A percentile compares a stretch with the other conserved stretches of the same genome.
phyloP scores from a whole-genome alignment of 2,888 invertebrate species.

The Tachystola acroxantha region DNA sequence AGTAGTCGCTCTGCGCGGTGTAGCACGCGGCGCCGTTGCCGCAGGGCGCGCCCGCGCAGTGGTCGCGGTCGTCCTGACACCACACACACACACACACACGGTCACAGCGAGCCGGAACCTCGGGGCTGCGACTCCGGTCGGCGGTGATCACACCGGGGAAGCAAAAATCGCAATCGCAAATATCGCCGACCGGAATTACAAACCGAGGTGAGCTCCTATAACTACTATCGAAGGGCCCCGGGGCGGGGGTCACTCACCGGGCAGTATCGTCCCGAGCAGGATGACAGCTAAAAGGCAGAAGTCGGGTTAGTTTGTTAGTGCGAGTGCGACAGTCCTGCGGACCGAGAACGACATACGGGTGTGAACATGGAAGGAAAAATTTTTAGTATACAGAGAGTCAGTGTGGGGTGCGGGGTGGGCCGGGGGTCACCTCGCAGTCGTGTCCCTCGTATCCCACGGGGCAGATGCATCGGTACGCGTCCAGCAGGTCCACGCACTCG shows the following conservation, averaged over 20 bases:
- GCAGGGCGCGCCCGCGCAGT: slow-evolving; percentile 93
- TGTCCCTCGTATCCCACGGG: slow-evolving; percentile 92
- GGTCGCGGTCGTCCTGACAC: slow-evolving; percentile 88
- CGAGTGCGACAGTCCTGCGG: slow-evolving; percentile 19
- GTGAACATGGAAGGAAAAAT: slow-evolving; percentile 2
- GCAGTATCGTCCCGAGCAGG: slow-evolving; percentile 66
- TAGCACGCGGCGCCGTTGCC: slow-evolving; percentile 91
- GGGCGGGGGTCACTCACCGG: slow-evolving; percentile 49
- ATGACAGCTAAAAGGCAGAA: slow-evolving; percentile 68
- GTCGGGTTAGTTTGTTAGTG: slow-evolving; percentile 57
- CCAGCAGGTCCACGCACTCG: slow-evolving; percentile 91
- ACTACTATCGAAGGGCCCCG: too few species aligned
- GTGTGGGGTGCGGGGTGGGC: slow-evolving; percentile 11
- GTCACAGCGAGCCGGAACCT: background rate
- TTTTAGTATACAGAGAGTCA: slow-evolving; percentile 10
- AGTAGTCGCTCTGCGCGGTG: slow-evolving; percentile 92
- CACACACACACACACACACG: background rate
- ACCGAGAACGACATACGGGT: slow-evolving; percentile 3
- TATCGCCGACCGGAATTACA: too few species aligned
- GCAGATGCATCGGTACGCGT: slow-evolving; percentile 92
- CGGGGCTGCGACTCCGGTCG: background rate
- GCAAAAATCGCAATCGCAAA: too few species aligned
- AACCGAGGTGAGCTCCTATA: too few species aligned
- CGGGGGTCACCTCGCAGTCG: slow-evolving; percentile 87
- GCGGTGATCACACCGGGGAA: background rate